phyloP scores from a whole-genome alignment of 2,113 vertebrate genomes.

The Gulo gulo region DNA sequence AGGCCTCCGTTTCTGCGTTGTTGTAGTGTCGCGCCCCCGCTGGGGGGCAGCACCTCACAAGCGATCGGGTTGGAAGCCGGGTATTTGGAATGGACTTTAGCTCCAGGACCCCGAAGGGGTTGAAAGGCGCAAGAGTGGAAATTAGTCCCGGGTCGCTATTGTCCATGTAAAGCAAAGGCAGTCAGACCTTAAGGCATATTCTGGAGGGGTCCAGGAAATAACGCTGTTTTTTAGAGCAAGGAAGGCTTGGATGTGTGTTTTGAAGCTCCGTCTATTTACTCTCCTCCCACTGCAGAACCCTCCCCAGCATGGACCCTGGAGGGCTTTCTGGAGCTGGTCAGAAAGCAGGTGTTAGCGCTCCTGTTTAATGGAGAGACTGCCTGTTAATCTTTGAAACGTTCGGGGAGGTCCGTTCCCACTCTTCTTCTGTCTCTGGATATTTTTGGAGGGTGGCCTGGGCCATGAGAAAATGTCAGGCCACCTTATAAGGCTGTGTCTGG shows the following conservation, averaged over 20 bases:
- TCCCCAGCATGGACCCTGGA: background rate
- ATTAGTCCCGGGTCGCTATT: background rate
- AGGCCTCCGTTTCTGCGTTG: background rate
- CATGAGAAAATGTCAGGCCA: constrained; percentile 77
- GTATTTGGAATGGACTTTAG: background rate
- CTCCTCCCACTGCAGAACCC: background rate
- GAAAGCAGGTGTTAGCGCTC: constrained; percentile 51
- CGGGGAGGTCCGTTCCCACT: constrained; percentile 61
- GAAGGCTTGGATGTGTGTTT: background rate
- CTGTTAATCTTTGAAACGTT: constrained; percentile 48
- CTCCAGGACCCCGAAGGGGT: background rate
- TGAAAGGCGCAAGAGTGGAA: background rate
- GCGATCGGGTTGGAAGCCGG: background rate
- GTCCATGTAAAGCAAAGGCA: constrained; percentile 60
- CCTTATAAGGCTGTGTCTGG: constrained; percentile 77
- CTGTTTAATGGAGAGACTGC: background rate
- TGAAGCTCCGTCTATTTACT: background rate
- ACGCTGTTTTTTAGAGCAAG: background rate
- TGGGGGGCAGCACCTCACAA: constrained; percentile 63
- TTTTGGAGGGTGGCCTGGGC: constrained; percentile 74
- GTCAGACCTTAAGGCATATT: background rate
- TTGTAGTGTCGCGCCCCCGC: background rate
- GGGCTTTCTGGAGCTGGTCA: background rate
- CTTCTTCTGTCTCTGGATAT: constrained; percentile 71
- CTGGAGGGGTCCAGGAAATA: background rate